Evolutionary conservation across 2,888 invertebrate genomes (phyloP).

Genomic region (Toxonevra muliebris): DNA sequence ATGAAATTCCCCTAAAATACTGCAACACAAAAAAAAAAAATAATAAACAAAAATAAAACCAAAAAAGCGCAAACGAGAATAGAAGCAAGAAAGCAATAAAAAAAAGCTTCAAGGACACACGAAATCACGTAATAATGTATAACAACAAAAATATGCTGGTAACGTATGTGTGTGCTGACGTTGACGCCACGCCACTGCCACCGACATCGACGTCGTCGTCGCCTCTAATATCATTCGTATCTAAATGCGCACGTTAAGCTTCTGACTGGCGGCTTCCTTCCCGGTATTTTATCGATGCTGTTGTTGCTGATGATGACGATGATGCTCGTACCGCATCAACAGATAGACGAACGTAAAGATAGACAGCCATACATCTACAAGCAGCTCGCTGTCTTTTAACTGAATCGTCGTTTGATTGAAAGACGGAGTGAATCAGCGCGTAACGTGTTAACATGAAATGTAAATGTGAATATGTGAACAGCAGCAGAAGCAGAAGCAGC

Average conservation of each 20-base stretch:
- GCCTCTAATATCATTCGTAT: neutral
- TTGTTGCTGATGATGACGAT: constrained; percentile 18
- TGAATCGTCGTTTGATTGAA: too few species aligned
- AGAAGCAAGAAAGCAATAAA: constrained; percentile 5
- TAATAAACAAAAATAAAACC: neutral
- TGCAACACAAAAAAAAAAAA: constrained; percentile 3
- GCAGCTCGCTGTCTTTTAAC: too few species aligned
- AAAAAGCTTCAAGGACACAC: constrained; percentile 39
- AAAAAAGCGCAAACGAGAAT: constrained; percentile 9
- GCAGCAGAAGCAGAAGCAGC: too few species aligned
- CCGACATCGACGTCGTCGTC: neutral
- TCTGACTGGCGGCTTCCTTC: too few species aligned
- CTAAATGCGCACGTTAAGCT: too few species aligned
- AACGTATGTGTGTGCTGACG: constrained; percentile 3
- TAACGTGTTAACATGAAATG: too few species aligned
- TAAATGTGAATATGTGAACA: too few species aligned
- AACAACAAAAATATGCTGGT: neutral
- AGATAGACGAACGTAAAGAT: too few species aligned
- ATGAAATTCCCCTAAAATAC: constrained; percentile 1
- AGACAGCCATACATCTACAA: too few species aligned
- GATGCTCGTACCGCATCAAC: neutral
- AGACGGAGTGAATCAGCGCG: too few species aligned
- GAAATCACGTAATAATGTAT: constrained; percentile 41
- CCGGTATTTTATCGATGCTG: neutral
- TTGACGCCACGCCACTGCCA: neutral